Base-by-base conservation (phyloP, 2,113 vertebrate genomes). In the Empidonax alnorum region DNA sequence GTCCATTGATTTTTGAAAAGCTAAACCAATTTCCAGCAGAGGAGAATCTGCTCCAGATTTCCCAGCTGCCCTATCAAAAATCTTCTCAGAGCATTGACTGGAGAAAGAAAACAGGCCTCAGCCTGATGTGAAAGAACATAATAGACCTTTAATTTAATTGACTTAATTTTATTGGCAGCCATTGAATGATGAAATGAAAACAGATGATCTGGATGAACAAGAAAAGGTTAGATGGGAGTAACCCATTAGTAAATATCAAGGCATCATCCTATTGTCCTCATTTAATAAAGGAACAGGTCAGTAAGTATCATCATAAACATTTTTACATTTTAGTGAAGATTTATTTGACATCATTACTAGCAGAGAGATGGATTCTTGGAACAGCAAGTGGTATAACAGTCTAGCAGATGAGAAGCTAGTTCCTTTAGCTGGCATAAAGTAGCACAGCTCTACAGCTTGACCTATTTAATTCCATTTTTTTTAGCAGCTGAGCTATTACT, bases 141-240 rank as follows among this genome's bases (percentile, higher is more conserved):
- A 95, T 82, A 96, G 88, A 96, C 73, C 49, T 93, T 95, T 96
- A 96, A 96, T 96, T 97, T 95, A 92, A 97, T 96, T 90, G 86
- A 86, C 90, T 89, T 94, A 94, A 94, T 95, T 95, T 95, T 97
- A 94, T 95, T 96, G 96, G 92, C 94, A 94, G 50, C 80, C 92
- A 81, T 84, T 93, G 73, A 87, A 90, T 78, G 92, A 79, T 84
- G 80, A 96, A 97, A 96, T 96, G 94, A 96, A 97, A 95, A 96
- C 86, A 92, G 80, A 95, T 96, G 72, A 96, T 94, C 86, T 96
- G 58, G 83, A 78, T 84, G 69, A 94, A 84, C 73, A 92, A 95
- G 90, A 68, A 96, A 88, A 95, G 83, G 93, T 92, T 94, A 95
- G 90, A 93, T 89, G 86, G 88, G 92, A 96, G 84, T 89, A 92